A percentile compares a stretch with the other conserved stretches of the same genome.
These are phyloP conservation scores for Syngnathus rostellatus DNA, from an alignment of 2,797 vertebrate genomes.

Conservation along the genomic window DNA sequence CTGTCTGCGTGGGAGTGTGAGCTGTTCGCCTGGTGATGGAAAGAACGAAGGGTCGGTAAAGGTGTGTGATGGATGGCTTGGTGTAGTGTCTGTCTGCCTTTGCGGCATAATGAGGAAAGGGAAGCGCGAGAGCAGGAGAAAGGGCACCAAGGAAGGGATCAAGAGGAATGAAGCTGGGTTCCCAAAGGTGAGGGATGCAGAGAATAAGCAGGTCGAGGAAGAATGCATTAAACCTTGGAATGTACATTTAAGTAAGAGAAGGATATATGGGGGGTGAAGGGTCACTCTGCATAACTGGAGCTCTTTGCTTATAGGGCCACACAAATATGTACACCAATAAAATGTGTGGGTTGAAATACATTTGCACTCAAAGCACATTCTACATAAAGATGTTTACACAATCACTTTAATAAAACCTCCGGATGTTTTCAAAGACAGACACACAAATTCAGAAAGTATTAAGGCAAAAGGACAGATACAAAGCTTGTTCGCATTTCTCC, in stretches of 20 bases:
- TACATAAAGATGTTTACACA: slow-evolving; percentile 1
- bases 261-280: slow-evolving; percentile 24
- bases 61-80: slow-evolving; percentile 34
- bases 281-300: slow-evolving; percentile 26
- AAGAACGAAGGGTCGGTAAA: slow-evolving; percentile 23
- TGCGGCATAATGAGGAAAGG: slow-evolving; percentile 31
- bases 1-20: slow-evolving; percentile 35
- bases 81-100: slow-evolving; percentile 19
- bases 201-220: slow-evolving; percentile 29
- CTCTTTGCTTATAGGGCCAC: slow-evolving; percentile 28
- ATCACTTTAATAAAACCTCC: slow-evolving; percentile 12
- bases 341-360: slow-evolving; percentile 13
- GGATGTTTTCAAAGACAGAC: background rate
- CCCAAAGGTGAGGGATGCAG: slow-evolving; percentile 30
- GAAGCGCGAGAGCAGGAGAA: slow-evolving; percentile 19
- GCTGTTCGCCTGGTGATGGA: slow-evolving; percentile 33
- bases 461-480: slow-evolving; percentile 8
- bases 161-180: slow-evolving; percentile 18
- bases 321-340: background rate
- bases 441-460: background rate
- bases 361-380: slow-evolving; percentile 8
- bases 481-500: background rate
- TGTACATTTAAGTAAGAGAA: slow-evolving; percentile 22
- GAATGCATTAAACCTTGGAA: slow-evolving; percentile 37
- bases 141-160: slow-evolving; percentile 9